Base-by-base conservation (phyloP, 2,797 vertebrate genomes). In the Pseudochirops cupreus region DNA sequence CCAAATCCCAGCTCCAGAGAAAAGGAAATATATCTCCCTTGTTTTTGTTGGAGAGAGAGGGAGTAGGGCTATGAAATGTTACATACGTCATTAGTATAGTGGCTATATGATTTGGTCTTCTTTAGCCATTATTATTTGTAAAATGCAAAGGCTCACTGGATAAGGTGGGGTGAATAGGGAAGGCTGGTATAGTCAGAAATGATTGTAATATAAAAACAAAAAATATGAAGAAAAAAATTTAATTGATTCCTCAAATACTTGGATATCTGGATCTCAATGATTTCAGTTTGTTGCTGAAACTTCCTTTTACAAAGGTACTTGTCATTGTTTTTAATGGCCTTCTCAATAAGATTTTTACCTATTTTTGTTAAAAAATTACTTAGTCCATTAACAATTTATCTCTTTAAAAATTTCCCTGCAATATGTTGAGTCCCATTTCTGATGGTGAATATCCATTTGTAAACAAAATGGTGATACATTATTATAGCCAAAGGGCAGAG, bases 391-490 rank as follows among this genome's bases (percentile, higher is more conserved):
- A 97, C 96, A 96, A 95, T 56, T 96, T 97, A 95, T 96, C 93
- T 96, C 94, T 98, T 97, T 94, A 74, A 97, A 95, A 97, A 87
- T 94, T 93, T 24, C 93, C 96, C 31, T 58, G 94, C 24, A 67
- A 67, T 29, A 92, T 52, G 28, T 33, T 97, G 95, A 87, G 74
- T 87, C 10, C 97, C 96, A 95, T 58, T 93, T 96, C 95, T 96
- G 95, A 96, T 90, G 95, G 97, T 90, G 96, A 98, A 98, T 97
- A 92, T 62, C 95, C 97, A 97, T 98, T 98, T 98, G 98, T 98
- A 98, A 98, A 98, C 97, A 98, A 98, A 98, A 98, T 94, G 97
- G 97, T 98, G 98, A 98, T 98, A 97, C 97, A 98, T 98, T 98
- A 98, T 97, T 97, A 97, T 96, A 98, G 98, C 97, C 98, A 98